Percentiles rank a stretch among this genome's conserved stretches.
Evolutionary conservation across 2,888 invertebrate species (phyloP).

Genomic region (Psylliodes chrysocephalus): DNA sequence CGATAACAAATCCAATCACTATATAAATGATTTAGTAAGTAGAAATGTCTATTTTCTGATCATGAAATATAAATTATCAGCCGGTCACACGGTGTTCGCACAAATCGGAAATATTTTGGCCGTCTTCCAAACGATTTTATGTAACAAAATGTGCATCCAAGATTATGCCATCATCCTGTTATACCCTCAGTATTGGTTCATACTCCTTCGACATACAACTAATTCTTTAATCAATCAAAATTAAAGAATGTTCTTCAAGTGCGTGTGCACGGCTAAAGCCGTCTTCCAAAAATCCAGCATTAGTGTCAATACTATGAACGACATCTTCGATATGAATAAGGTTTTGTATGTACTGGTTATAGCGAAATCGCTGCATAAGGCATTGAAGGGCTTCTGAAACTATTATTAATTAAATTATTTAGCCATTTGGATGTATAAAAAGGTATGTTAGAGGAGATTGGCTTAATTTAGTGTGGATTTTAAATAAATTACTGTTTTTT

Average conservation of each 20-base stretch:
- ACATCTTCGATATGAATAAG: conserved; percentile 56
- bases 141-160: conserved; percentile 11
- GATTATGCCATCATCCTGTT: neutral
- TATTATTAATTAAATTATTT: too few relatives aligned
- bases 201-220: conserved; percentile 6
- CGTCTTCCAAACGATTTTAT: conserved; percentile 10
- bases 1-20: too few relatives aligned
- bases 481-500: too few relatives aligned
- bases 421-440: neutral
- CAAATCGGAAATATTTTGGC: conserved; percentile 23
- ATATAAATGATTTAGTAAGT: too few relatives aligned
- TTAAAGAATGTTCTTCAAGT: conserved; percentile 47
- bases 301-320: conserved; percentile 35
- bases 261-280: conserved; percentile 44
- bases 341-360: conserved; percentile 55
- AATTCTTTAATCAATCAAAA: neutral
- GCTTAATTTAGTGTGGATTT: too few relatives aligned
- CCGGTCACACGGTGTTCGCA: neutral
- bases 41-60: too few relatives aligned
- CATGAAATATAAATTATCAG: neutral
- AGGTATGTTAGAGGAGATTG: conserved; percentile 10
- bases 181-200: conserved; percentile 38
- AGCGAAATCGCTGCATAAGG: conserved; percentile 51
- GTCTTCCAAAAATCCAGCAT: conserved; percentile 27
- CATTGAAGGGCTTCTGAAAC: conserved; percentile 40